Evolutionary conservation across 2,797 vertebrate genomes (phyloP), one percentile per base, ranked within the genome.

Genomic region (Perodicticus potto): DNA sequence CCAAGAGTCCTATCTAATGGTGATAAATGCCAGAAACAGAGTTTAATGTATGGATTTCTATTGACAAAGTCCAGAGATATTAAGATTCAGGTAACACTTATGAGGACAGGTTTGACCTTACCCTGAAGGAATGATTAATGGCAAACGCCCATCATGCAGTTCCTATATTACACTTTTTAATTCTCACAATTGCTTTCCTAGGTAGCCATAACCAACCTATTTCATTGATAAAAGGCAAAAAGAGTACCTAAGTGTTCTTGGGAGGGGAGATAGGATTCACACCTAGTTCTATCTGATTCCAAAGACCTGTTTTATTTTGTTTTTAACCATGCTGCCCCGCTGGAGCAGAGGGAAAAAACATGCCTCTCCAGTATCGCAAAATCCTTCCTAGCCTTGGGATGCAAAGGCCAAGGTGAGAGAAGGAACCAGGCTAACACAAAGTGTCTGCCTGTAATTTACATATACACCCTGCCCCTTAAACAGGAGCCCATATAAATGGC

Each of bases 241-340:
- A 88, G 69, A 43, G 22, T 77, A 92, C 65, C 32, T 86, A 80
- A 40, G 73, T 45, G 34, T 85, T 88, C 86, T 59, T 32, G 11
- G 45, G 53, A 61, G 76, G 0, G 10, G 19, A 89, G 13, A 45
- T 1, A 95, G 73, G 57, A 95, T 27, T 86, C 86, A 96, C 12
- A 61, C 32, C 55, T 78, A 88, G 5, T 86, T 96, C 43, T 91
- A n/a, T 49, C 29, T 77, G 63, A 89, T 85, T 81, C 88, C 89
- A 92, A 74, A 81, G 27, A 19, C 20, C 29, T 61, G 3, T 13
- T 23, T n/a, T 16, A 53, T 17, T 53, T 53, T 53, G 49, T 81
- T 40, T 40, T 63, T 9, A 69, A 65, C 34, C 49, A 92, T 34
- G 22, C 23, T 85, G n/a, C 17, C 16, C 27, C 7, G 7, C 40